Percentiles rank a stretch among this genome's conserved stretches.
Evolutionary conservation across 2,113 vertebrate genomes (phyloP).

Genomic region (Aphyosemion australe): DNA sequence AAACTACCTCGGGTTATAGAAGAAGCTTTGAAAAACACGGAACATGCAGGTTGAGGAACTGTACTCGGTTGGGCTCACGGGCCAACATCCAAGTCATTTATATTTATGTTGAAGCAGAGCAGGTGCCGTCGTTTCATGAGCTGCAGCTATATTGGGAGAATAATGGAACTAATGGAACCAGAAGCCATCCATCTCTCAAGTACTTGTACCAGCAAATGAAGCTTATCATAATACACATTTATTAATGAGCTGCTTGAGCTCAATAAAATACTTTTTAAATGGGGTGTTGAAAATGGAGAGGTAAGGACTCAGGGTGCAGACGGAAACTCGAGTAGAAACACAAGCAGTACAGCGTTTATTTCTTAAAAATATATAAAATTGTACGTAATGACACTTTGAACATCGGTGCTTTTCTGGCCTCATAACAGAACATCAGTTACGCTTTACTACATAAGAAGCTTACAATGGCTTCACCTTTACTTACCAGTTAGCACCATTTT

Average conservation of each 20-base stretch:
- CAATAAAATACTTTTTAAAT: slow-evolving; percentile 34
- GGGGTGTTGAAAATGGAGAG: slow-evolving; percentile 49
- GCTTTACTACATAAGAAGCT: not conserved
- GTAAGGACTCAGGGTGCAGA: slow-evolving; percentile 16
- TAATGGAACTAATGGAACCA: slow-evolving; percentile 47
- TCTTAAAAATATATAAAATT: not conserved
- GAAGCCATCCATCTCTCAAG: slow-evolving; percentile 28
- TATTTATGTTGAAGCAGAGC: slow-evolving; percentile 11
- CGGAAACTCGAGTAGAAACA: not conserved
- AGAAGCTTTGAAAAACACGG: not conserved
- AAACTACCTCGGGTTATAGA: not conserved
- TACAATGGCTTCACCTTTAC: not conserved
- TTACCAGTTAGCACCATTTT: not conserved
- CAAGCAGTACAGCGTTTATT: slow-evolving; percentile 2
- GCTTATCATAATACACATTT: slow-evolving; percentile 35
- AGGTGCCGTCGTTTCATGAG: slow-evolving; percentile 6
- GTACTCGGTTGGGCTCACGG: not conserved
- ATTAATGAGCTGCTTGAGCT: slow-evolving; percentile 43
- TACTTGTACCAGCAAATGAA: slow-evolving; percentile 46
- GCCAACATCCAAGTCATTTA: slow-evolving; percentile 1
- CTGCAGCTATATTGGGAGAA: slow-evolving; percentile 4
- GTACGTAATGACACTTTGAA: not conserved
- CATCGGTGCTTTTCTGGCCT: not conserved
- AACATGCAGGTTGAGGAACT: not conserved
- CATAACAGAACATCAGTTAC: not conserved